Conservation (phyloP, 2,888 invertebrate genomes). For the Piscicola geometra region DNA sequence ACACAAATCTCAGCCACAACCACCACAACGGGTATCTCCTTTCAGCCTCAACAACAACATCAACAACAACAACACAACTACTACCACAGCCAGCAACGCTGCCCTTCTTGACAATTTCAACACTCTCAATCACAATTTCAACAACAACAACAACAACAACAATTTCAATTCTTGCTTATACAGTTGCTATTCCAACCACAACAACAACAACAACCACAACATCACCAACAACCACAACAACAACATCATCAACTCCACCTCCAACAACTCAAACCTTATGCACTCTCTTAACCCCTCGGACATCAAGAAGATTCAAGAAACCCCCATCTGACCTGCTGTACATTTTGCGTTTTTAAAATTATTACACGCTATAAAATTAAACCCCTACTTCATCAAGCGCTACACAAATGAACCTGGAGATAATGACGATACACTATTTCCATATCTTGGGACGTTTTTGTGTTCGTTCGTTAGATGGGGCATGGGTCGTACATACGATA, state of each 20-base stretch:
- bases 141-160: background rate
- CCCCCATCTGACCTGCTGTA: slow-evolving; percentile 18
- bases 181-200: background rate
- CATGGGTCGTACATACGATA: too few species aligned
- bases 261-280: slow-evolving; percentile 19
- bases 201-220: background rate
- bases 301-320: slow-evolving; percentile 29
- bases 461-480: too few species aligned
- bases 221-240: too few species aligned
- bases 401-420: too few species aligned
- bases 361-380: too few species aligned
- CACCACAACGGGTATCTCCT: background rate
- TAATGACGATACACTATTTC: too few species aligned
- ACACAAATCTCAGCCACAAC: background rate
- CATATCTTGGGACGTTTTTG: too few species aligned
- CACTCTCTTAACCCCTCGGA: slow-evolving; percentile 7
- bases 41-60: background rate
- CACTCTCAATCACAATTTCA: slow-evolving; percentile 7
- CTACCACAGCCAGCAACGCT: background rate
- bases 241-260: slow-evolving; percentile 34
- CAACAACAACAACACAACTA: background rate
- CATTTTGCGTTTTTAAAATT: background rate
- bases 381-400: too few species aligned
- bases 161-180: background rate
- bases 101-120: slow-evolving; percentile 1